Percentiles rank a stretch among this genome's conserved stretches.
Conservation (phyloP, 2,888 invertebrate genomes). For the Punctoribates punctum region DNA sequence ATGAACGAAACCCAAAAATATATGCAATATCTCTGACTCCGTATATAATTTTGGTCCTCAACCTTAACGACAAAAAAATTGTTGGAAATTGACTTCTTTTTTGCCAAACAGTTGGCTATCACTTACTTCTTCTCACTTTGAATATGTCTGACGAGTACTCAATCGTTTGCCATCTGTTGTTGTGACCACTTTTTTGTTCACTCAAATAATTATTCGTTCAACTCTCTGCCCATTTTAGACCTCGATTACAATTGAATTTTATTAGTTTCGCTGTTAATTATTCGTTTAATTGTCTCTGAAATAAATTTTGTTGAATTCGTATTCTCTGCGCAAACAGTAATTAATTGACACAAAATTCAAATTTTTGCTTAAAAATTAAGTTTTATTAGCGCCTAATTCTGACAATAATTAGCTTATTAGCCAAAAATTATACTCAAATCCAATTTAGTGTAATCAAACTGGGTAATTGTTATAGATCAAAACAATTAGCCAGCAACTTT, state of each 20-base stretch:
- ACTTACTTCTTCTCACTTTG: constrained; percentile 25
- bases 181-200: constrained; percentile 15
- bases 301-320: background rate
- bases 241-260: background rate
- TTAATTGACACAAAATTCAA: background rate
- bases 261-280: background rate
- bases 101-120: constrained; percentile 16
- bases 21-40: constrained; percentile 17
- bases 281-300: background rate
- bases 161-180: constrained; percentile 36
- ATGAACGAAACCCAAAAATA: constrained; percentile 1
- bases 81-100: constrained; percentile 35
- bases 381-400: background rate
- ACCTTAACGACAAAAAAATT: constrained; percentile 39
- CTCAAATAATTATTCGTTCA: background rate
- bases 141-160: too few species aligned
- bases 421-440: too few species aligned
- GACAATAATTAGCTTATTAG: background rate
- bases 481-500: too few species aligned
- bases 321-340: background rate
- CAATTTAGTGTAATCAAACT: too few species aligned
- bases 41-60: constrained; percentile 23
- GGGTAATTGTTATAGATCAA: too few species aligned
- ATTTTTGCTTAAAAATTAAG: background rate
- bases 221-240: background rate